Evolutionary conservation across 2,797 vertebrate genomes (phyloP).

Genomic region (Eremophila alpestris): DNA sequence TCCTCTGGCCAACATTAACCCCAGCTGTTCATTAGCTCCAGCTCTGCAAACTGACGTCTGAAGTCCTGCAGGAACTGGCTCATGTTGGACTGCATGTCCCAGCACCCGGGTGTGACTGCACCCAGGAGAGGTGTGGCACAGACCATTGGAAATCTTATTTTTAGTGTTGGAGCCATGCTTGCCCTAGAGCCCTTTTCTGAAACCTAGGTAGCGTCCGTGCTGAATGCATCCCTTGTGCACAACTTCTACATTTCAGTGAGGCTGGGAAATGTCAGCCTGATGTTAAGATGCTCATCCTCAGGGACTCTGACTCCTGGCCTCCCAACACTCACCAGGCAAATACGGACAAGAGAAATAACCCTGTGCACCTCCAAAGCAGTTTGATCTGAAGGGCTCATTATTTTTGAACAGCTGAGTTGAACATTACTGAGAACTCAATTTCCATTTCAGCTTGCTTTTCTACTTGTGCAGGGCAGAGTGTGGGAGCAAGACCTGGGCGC

Average conservation of each 20-base stretch:
- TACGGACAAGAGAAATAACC: not conserved
- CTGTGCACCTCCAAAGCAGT: not conserved
- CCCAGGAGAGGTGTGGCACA: not conserved
- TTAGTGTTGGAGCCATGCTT: not conserved
- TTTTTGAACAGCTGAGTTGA: not conserved
- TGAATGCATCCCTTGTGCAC: not conserved
- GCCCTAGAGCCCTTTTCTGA: not conserved
- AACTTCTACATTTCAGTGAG: not conserved
- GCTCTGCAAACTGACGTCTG: not conserved
- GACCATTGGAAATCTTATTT: not conserved
- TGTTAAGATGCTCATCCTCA: not conserved
- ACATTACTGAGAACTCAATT: not conserved
- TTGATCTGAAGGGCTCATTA: not conserved
- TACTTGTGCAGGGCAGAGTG: not conserved
- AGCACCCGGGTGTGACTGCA: rapidly evolving
- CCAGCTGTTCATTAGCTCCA: not conserved
- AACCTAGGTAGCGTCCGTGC: not conserved
- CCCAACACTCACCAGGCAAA: not conserved
- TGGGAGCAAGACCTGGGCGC: not conserved
- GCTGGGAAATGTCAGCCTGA: not conserved
- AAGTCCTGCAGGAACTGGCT: not conserved
- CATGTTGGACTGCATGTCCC: rapidly evolving
- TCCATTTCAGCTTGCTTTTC: not conserved
- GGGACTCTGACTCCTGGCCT: not conserved
- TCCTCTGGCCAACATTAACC: not conserved